A percentile compares a stretch with the other conserved stretches of the same genome.
Evolutionary conservation across 2,113 vertebrate species (phyloP).

Genomic region (Callopanchax toddi): DNA sequence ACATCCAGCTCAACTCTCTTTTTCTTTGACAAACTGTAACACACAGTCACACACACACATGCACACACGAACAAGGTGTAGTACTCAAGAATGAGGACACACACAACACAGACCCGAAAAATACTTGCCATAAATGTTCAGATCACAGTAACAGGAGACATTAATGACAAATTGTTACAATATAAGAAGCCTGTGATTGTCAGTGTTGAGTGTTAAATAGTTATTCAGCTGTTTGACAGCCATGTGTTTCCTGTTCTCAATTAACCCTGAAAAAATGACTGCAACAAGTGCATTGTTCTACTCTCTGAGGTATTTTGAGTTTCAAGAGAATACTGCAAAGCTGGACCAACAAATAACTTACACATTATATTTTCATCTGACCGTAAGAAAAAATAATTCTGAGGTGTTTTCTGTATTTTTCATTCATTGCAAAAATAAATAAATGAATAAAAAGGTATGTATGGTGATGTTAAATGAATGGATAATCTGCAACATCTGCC

Average conservation of each 20-base stretch:
- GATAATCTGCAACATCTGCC: not conserved
- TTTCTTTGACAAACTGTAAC: not conserved
- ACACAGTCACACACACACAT: slow-evolving; percentile 19
- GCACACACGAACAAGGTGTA: slow-evolving; percentile 7
- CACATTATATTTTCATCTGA: slow-evolving; percentile 7
- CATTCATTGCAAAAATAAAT: not conserved
- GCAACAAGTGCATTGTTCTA: slow-evolving; percentile 39
- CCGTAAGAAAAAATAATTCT: slow-evolving; percentile 7
- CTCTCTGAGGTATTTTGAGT: slow-evolving; percentile 53
- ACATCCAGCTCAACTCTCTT: slow-evolving; percentile 18
- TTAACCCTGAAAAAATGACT: slow-evolving; percentile 53
- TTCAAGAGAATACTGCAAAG: slow-evolving; percentile 42
- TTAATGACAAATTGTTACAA: slow-evolving; percentile 34
- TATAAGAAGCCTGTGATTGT: slow-evolving; percentile 70
- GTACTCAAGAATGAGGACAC: slow-evolving; percentile 38
- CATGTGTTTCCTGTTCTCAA: slow-evolving; percentile 46
- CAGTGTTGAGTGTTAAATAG: slow-evolving; percentile 63
- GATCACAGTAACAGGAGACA: slow-evolving; percentile 55
- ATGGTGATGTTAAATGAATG: slow-evolving; percentile 1
- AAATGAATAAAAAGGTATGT: not conserved
- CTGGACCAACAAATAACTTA: slow-evolving; percentile 25
- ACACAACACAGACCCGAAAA: slow-evolving; percentile 41
- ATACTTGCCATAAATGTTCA: slow-evolving; percentile 37
- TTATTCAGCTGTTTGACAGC: slow-evolving; percentile 73
- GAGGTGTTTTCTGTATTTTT: not conserved